These are phyloP conservation scores for Pangasius sanitwongsei DNA, from an alignment of 2,797 vertebrate species.

Conservation along the genomic window DNA sequence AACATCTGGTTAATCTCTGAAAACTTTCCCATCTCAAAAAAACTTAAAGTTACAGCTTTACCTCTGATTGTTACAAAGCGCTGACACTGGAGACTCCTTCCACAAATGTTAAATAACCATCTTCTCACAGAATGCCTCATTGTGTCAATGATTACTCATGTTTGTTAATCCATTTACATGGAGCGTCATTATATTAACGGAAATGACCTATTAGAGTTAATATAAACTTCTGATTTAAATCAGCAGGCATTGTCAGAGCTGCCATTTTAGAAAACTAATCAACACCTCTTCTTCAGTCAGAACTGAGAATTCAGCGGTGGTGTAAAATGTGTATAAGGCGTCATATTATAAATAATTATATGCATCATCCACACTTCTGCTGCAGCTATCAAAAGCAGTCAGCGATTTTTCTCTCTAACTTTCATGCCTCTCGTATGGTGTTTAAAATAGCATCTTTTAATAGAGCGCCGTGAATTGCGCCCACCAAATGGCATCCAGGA, in stretches of 20 bases:
- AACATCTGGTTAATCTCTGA: neutral
- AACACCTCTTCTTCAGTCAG: neutral
- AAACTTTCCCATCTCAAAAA: too few species aligned
- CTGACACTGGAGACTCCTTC: neutral
- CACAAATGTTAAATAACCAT: neutral
- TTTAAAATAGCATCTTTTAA: neutral
- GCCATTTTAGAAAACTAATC: neutral
- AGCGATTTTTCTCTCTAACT: neutral
- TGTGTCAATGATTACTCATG: neutral
- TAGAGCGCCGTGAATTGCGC: neutral
- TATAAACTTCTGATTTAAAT: neutral
- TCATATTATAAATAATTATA: neutral
- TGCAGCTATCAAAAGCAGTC: neutral
- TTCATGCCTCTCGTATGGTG: neutral
- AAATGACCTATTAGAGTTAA: too few species aligned
- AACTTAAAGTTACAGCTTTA: too few species aligned
- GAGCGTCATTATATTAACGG: too few species aligned
- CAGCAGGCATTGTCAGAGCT: neutral
- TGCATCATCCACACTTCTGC: neutral
- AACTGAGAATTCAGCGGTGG: neutral
- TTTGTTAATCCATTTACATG: neutral
- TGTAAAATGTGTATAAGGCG: neutral
- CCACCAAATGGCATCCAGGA: slow-evolving; percentile 2
- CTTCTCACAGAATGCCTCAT: neutral
- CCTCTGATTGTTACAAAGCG: too few species aligned